Evolutionary conservation across 2,888 invertebrate genomes (phyloP), one percentile per base, ranked within the genome.

Genomic region (Pecten maximus): DNA sequence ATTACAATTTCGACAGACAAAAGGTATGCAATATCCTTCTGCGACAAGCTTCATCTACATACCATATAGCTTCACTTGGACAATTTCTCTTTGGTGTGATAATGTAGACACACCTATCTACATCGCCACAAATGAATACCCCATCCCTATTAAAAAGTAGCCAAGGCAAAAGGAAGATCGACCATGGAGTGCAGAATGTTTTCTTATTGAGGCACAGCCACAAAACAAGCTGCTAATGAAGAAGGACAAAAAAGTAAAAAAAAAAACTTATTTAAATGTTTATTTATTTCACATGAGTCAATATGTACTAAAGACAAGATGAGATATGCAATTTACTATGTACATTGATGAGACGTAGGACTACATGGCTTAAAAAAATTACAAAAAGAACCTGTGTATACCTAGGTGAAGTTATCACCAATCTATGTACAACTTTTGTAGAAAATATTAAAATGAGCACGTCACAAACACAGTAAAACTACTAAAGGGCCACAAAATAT

Each of bases 121-220:
- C 74, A 74, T 74, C 15, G 74, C 74, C 19, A 74, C 74, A 74
- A 74, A 74, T 23, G 2, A 74, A 1, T 6, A 35, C 28, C 74
- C 74, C 74, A 28, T 8, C 74, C 74, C 35, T 6, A 44, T 44
- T 44, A 44, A 54, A 74, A 28, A 8, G 54, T 54, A 54, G 19
- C 54, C 54, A 19, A 54, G 54, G 6, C n/a, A 35, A 40, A 39
- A 54, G 35, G 35, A 35, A 44, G 89, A 74, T 88, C 40, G 23
- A 44, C 87, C 48, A 88, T 39, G 28, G 90, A 93, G 92, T 92
- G 92, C 92, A 93, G 92, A 93, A 92, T 93, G 90, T 91, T 89
- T 90, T 89, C 89, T 89, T 89, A 88, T 74, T 87, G 89, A 91
- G 91, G 91, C 90, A 91, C 92, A 91, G 91, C 90, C 89, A 90